These are phyloP conservation scores for Rhabdomys pumilio DNA, from an alignment of 2,797 vertebrate genomes.

Conservation along the genomic window DNA sequence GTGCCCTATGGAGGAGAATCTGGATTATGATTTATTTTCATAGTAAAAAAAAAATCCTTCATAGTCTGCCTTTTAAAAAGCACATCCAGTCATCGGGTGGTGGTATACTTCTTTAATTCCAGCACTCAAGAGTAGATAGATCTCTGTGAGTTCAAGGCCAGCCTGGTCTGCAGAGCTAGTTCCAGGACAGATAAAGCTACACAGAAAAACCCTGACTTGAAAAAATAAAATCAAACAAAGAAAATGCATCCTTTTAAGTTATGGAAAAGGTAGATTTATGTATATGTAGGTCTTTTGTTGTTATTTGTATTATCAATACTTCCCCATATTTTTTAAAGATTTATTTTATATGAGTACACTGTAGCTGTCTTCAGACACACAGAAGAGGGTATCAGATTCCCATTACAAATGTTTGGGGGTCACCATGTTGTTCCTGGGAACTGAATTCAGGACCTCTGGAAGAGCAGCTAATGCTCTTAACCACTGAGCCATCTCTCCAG, in stretches of 20 bases:
- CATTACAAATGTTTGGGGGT: too few relatives aligned
- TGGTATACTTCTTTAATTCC: not conserved
- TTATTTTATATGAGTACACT: too few relatives aligned
- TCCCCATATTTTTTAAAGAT: constrained; percentile 3
- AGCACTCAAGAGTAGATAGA: not conserved
- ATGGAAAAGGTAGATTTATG: constrained; percentile 49
- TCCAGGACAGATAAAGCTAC: not conserved
- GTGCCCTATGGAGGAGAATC: constrained; percentile 42
- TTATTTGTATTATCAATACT: constrained; percentile 12
- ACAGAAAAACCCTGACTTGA: not conserved
- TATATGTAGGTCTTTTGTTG: not conserved
- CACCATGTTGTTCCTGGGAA: too few relatives aligned
- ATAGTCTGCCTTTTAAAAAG: not conserved
- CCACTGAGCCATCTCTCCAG: too few relatives aligned
- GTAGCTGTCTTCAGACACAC: too few relatives aligned
- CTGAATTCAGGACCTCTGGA: too few relatives aligned
- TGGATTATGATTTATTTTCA: constrained; percentile 63
- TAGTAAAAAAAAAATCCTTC: constrained; percentile 46
- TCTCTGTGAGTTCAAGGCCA: not conserved
- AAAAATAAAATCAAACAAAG: not conserved
- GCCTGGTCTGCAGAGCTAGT: not conserved
- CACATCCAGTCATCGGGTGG: not conserved
- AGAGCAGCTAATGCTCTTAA: too few relatives aligned
- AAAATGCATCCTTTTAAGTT: constrained; percentile 32
- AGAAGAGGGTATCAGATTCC: too few relatives aligned